Percentiles rank a stretch among this genome's conserved stretches.
These are phyloP conservation scores for Polypterus bichir DNA, from an alignment of 2,113 vertebrate species.

Conservation along the genomic window DNA sequence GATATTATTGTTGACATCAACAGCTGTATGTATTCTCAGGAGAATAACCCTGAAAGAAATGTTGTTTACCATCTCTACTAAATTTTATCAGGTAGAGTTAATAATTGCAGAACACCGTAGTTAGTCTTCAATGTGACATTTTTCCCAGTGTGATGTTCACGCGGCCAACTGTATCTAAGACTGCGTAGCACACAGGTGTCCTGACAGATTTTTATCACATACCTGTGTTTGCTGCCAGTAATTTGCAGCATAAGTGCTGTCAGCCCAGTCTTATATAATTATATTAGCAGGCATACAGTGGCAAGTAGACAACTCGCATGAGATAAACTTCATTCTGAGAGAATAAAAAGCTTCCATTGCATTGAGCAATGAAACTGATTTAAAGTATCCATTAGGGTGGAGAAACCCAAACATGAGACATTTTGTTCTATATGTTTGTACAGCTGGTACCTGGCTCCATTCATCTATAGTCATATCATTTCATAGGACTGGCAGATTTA, in stretches of 20 bases:
- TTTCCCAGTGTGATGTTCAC: not conserved
- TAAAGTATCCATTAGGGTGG: too few species aligned
- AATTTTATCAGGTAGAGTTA: not conserved
- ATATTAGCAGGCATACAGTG: not conserved
- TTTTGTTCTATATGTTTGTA: too few species aligned
- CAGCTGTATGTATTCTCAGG: not conserved
- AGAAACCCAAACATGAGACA: too few species aligned
- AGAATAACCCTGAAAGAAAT: not conserved
- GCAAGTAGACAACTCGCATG: not conserved
- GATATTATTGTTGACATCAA: not conserved
- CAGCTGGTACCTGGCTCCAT: too few species aligned
- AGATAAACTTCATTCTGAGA: not conserved
- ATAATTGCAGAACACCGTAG: not conserved
- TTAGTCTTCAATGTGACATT: not conserved
- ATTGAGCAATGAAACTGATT: too few species aligned
- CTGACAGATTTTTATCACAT: slow-evolving; percentile 1
- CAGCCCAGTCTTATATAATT: not conserved
- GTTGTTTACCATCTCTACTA: not conserved
- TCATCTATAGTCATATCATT: too few species aligned
- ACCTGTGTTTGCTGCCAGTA: not conserved
- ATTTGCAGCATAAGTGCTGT: not conserved
- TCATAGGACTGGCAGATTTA: too few species aligned
- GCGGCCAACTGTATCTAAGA: not conserved
- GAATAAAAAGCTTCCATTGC: too few species aligned
- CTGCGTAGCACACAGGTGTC: not conserved